phyloP scores from a whole-genome alignment of 2,888 invertebrate species.

The Cylindroiulus punctatus region DNA sequence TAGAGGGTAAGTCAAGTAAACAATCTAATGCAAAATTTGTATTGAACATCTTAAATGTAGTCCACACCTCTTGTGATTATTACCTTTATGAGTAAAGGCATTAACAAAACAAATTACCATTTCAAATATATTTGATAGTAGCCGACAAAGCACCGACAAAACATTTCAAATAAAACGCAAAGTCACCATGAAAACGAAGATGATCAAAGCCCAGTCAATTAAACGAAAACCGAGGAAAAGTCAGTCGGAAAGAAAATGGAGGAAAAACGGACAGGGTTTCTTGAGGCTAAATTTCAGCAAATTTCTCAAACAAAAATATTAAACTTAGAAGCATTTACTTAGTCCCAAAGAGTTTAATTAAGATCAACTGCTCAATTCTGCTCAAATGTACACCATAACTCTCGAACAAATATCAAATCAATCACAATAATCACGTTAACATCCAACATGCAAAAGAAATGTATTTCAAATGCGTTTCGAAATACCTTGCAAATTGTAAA shows the following conservation, averaged over 20 bases:
- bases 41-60: conserved; percentile 42
- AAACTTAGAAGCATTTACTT: no score
- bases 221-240: neutral
- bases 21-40: conserved; percentile 37
- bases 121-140: conserved; percentile 49
- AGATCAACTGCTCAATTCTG: no score
- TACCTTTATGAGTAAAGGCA: conserved; percentile 51
- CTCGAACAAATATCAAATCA: no score
- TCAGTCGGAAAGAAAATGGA: neutral
- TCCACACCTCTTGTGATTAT: conserved; percentile 37
- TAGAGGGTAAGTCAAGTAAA: conserved; percentile 28
- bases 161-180: conserved; percentile 37
- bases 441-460: no score
- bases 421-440: no score
- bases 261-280: neutral
- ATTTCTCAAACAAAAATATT: no score
- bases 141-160: conserved; percentile 53
- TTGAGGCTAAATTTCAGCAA: neutral
- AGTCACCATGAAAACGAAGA: conserved; percentile 35
- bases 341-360: no score
- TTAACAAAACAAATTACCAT: conserved; percentile 53
- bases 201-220: neutral
- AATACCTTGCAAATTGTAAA: no score
- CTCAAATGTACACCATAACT: no score
- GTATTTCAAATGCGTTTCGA: no score